Evolutionary conservation across 1,140 invertebrate species (phyloP).

Genomic region (Sycophaga agraensis): DNA sequence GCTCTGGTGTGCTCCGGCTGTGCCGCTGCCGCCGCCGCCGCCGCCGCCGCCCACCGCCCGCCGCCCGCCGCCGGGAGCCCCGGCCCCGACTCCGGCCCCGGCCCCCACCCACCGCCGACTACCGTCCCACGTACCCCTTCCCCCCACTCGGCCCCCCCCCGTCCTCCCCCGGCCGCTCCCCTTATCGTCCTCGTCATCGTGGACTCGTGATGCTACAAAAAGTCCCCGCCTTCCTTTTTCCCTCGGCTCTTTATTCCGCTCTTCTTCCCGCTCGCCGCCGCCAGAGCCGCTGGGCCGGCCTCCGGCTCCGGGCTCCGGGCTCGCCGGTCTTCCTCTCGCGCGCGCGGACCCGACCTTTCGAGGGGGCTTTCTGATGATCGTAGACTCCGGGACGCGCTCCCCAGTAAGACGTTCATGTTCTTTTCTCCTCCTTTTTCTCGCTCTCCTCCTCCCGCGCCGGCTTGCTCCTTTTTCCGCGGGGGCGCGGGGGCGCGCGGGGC

Average conservation of each 20-base stretch:
- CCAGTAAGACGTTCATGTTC: constrained; percentile 27
- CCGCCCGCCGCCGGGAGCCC: neutral
- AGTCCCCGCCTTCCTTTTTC: constrained; percentile 13
- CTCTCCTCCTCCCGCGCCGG: neutral
- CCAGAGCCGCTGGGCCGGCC: too few species aligned
- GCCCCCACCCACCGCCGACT: neutral
- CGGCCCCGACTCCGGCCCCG: constrained; percentile 4
- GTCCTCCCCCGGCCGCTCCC: constrained; percentile 6
- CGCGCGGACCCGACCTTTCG: constrained; percentile 9
- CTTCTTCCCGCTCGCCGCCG: neutral
- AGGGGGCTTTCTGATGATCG: constrained; percentile 25
- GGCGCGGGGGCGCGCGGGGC: too few species aligned
- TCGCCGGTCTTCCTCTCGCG: neutral
- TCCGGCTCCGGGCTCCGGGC: neutral
- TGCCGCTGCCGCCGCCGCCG: neutral
- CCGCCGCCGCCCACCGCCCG: neutral
- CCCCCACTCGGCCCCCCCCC: neutral
- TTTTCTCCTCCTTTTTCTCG: constrained; percentile 19
- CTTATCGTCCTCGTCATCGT: constrained; percentile 28
- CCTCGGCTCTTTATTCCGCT: neutral
- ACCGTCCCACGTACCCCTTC: constrained; percentile 14
- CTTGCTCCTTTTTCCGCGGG: too few species aligned
- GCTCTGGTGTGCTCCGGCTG: too few species aligned
- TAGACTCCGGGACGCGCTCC: constrained; percentile 7
- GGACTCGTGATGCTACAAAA: constrained; percentile 30